A percentile compares a stretch with the other conserved stretches of the same genome.
Evolutionary conservation across 2,888 invertebrate species (phyloP).

Genomic region (Copidosoma aretas): DNA sequence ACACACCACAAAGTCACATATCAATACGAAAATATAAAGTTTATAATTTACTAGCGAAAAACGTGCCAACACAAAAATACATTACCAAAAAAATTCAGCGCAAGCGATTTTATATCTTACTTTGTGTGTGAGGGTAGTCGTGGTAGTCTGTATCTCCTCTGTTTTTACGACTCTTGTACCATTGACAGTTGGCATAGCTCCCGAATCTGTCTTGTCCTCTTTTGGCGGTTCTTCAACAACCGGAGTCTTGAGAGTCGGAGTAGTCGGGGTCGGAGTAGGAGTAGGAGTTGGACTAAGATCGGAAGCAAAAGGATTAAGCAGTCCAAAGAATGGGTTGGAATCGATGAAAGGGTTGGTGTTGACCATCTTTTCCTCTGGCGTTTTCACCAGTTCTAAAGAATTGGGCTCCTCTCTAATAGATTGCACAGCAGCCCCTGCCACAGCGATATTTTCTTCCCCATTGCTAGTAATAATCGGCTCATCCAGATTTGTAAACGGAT

Average conservation of each 20-base stretch:
- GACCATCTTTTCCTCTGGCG: constrained; percentile 51
- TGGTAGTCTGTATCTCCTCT: constrained; percentile 57
- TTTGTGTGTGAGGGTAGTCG: constrained; percentile 56
- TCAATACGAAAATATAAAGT: not conserved
- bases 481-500: constrained; percentile 55
- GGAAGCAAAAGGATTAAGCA: constrained; percentile 58
- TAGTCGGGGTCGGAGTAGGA: constrained; percentile 5
- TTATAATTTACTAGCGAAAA: constrained; percentile 27
- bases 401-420: constrained; percentile 38
- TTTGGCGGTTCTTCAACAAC: constrained; percentile 15
- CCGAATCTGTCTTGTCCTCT: constrained; percentile 30
- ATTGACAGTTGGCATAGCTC: constrained; percentile 43
- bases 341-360: constrained; percentile 64
- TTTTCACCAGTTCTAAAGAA: constrained; percentile 20
- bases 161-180: constrained; percentile 55
- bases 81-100: constrained; percentile 23
- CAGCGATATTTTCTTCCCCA: constrained; percentile 18
- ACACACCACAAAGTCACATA: too few relatives aligned
- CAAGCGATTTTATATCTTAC: constrained; percentile 46
- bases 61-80: constrained; percentile 19
- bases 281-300: constrained; percentile 28
- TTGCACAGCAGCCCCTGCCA: constrained; percentile 5
- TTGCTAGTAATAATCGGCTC: constrained; percentile 24
- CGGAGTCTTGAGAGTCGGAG: constrained; percentile 12
- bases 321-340: constrained; percentile 61